Percentiles rank a stretch among this genome's conserved stretches.
Evolutionary conservation across 2,888 invertebrate species (phyloP).

Genomic region (Deilephila porcellus): DNA sequence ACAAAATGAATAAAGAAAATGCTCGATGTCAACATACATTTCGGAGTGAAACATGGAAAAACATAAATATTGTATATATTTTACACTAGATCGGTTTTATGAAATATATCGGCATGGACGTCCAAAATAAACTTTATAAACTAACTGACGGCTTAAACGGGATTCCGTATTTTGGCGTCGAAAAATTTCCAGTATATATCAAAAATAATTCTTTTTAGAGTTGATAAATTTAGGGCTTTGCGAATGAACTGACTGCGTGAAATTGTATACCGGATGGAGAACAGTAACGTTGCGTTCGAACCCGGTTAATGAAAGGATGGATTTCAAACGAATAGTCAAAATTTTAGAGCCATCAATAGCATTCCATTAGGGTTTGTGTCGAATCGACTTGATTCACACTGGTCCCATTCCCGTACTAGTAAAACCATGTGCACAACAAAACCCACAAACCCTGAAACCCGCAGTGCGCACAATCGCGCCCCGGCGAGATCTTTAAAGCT

Average conservation of each 20-base stretch:
- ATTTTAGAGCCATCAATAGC: too few species aligned
- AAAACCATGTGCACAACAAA: too few species aligned
- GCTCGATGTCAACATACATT: not conserved
- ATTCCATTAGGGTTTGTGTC: too few species aligned
- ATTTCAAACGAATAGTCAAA: too few species aligned
- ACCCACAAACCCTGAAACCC: not conserved
- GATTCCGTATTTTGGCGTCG: conserved; percentile 6
- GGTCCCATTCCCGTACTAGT: too few species aligned
- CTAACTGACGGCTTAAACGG: conserved; percentile 24
- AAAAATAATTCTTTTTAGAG: conserved; percentile 9
- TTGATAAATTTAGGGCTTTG: not conserved
- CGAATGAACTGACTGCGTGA: not conserved
- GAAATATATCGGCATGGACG: conserved; percentile 4
- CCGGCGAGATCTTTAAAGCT: not conserved
- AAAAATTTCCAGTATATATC: conserved; percentile 17
- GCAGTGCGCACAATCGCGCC: conserved; percentile 1
- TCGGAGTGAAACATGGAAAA: not conserved
- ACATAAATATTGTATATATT: conserved; percentile 18
- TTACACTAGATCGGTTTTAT: conserved; percentile 19
- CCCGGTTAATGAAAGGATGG: too few species aligned
- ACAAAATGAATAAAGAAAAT: not conserved
- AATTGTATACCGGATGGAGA: not conserved
- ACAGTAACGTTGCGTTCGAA: not conserved
- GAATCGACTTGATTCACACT: too few species aligned
- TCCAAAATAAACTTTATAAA: conserved; percentile 14